These are phyloP conservation scores for Meganola albula DNA, from an alignment of 2,888 invertebrate species.

Conservation along the genomic window DNA sequence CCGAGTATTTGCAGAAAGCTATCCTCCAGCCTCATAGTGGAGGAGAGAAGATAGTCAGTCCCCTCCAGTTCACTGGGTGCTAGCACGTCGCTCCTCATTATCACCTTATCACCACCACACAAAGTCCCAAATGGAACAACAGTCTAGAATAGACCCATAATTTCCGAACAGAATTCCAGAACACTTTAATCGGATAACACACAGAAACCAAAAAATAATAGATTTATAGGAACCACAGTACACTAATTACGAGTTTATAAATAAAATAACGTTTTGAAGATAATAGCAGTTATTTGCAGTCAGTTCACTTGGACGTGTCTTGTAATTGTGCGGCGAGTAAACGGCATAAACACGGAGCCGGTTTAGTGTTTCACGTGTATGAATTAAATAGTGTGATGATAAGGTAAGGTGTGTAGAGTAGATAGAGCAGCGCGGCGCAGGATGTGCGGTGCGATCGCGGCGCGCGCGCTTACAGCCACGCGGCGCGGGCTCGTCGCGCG, in stretches of 20 bases:
- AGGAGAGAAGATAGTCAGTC: slow-evolving; percentile 79
- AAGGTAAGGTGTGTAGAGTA: slow-evolving; percentile 28
- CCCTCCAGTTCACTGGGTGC: slow-evolving; percentile 78
- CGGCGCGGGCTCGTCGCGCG: slow-evolving; percentile 21
- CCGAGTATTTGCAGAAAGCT: slow-evolving; percentile 80
- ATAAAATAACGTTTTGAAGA: slow-evolving; percentile 17
- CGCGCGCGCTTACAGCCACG: slow-evolving; percentile 14
- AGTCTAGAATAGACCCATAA: slow-evolving; percentile 30
- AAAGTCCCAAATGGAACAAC: slow-evolving; percentile 34
- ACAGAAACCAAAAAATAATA: too few species aligned
- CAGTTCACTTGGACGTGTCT: slow-evolving; percentile 31
- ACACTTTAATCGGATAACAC: slow-evolving; percentile 30
- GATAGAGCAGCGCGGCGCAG: slow-evolving; percentile 32
- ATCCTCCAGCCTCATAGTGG: slow-evolving; percentile 79
- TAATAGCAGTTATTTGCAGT: slow-evolving; percentile 23
- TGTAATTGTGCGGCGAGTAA: slow-evolving; percentile 32
- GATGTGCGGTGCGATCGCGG: slow-evolving; percentile 22
- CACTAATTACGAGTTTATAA: slow-evolving; percentile 6
- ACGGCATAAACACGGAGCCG: slow-evolving; percentile 48
- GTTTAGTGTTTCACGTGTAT: slow-evolving; percentile 47
- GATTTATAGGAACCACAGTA: slow-evolving; percentile 11
- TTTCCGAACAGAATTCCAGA: slow-evolving; percentile 28
- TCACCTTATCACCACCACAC: slow-evolving; percentile 38
- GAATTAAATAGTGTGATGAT: slow-evolving; percentile 40
- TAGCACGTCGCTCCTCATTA: slow-evolving; percentile 73